A percentile compares a stretch with the other conserved stretches of the same genome.
Conservation (phyloP, 2,113 vertebrate genomes). For the Nycticorax nycticorax region DNA sequence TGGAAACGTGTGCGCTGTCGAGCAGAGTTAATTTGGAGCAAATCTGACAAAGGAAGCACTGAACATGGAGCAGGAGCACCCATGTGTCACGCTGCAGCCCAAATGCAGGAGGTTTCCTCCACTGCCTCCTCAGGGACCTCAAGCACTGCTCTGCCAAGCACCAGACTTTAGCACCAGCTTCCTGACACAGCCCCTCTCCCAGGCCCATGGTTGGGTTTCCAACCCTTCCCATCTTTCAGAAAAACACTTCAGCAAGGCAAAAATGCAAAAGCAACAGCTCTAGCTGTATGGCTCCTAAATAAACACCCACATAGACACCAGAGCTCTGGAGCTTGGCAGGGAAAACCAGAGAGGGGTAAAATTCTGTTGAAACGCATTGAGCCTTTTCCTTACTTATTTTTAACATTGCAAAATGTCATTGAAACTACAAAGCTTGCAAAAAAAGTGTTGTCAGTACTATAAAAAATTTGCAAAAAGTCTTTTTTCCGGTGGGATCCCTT, state of each 20-base stretch:
- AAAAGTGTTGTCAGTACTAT: not conserved
- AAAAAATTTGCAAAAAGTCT: not conserved
- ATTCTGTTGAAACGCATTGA: not conserved
- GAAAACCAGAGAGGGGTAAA: slow-evolving; percentile 30
- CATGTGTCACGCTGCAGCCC: not conserved
- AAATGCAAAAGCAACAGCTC: not conserved
- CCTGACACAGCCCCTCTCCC: not conserved
- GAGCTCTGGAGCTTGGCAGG: not conserved
- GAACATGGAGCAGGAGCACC: not conserved
- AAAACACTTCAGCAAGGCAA: not conserved
- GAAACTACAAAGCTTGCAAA: slow-evolving; percentile 11
- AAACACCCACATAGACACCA: not conserved
- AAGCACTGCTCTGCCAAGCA: not conserved
- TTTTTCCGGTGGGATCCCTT: not conserved
- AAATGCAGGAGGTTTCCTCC: not conserved
- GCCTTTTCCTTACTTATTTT: slow-evolving; percentile 2
- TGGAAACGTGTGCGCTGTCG: not conserved
- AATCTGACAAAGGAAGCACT: not conserved
- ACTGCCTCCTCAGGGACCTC: rapidly evolving
- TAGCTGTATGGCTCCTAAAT: not conserved
- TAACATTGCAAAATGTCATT: not conserved
- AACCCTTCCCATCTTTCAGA: not conserved
- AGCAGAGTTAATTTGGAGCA: not conserved
- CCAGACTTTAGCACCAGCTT: not conserved
- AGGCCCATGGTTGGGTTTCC: not conserved